These are phyloP conservation scores for Stichodactyla helianthus DNA, from an alignment of 64 coral and sea anemone species.

Conservation along the genomic window DNA sequence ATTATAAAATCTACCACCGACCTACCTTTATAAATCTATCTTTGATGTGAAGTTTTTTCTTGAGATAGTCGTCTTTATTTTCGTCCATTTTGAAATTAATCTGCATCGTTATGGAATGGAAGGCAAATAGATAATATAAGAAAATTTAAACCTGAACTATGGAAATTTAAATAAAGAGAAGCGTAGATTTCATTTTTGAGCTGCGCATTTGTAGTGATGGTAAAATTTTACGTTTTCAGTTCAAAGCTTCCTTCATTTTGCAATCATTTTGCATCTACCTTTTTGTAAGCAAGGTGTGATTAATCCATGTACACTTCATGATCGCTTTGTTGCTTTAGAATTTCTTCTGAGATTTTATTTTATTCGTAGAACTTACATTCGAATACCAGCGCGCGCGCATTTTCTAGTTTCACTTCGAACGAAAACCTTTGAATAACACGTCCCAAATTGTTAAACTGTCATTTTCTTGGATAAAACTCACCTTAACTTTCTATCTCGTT, in stretches of 20 bases:
- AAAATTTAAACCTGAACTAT: no score
- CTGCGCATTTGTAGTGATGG: no score
- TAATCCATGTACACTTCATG: no score
- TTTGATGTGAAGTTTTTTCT: constrained; percentile 35
- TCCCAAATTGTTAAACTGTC: background rate
- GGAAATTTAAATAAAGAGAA: no score
- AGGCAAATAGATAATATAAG: background rate
- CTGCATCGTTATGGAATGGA: background rate
- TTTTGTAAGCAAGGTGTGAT: no score
- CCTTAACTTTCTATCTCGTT: background rate
- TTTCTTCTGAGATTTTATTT: no score
- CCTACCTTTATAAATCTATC: constrained; percentile 23
- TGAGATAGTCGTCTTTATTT: constrained; percentile 27
- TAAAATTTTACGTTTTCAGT: no score
- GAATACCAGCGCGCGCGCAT: background rate
- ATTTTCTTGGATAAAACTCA: background rate
- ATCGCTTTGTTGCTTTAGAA: no score
- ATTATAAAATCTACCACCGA: no score
- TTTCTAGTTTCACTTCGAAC: background rate
- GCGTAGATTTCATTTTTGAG: no score
- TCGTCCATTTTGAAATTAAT: background rate
- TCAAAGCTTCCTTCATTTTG: no score
- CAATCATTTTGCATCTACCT: no score
- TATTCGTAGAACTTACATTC: background rate
- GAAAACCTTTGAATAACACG: background rate